Evolutionary conservation across 2,888 invertebrate species (phyloP), one percentile per base, ranked within the genome.

Genomic region (Fragum sueziense): DNA sequence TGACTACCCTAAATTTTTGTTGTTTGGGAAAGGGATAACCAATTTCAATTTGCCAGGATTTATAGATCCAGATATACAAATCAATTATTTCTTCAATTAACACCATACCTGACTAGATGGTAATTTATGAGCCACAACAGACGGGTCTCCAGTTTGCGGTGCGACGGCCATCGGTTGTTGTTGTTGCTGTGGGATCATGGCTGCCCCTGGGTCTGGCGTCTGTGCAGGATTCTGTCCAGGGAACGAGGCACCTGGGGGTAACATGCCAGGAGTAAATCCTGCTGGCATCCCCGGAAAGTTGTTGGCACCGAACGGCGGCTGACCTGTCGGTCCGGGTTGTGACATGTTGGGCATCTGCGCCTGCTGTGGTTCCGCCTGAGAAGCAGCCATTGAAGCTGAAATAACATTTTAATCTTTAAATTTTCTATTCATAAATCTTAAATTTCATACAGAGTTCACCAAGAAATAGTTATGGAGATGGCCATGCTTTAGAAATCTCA

Each of bases 91-190:
- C n/a, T n/a, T n/a, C n/a, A n/a, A n/a, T n/a, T n/a, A n/a, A n/a
- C n/a, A n/a, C n/a, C 47, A 34, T 73, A 88, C 89, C 87, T 89
- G 89, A 71, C 87, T 84, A 65, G 87, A 87, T 2, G 88, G 88
- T 29, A 86, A 82, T 76, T 88, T 88, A 70, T 89, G 88, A 31
- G 88, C 88, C 14, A 86, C 83, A 20, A 86, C 88, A 34, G 87
- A 85, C 25, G 83, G 70, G 51, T 88, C 85, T 33, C 54, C 34
- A 41, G 20, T 11, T 22, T 37, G 59, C 1, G 62, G 62, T 33
- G 70, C 70, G 25, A 41, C 62, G n/a, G 47, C 68, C 33, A 51
- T 71, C 59, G 68, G 20, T 20, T 31, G 52, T 59, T 31, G 61
- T 2, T 61, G 70, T 75, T 31, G 52, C 54, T 29, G 62, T 17